Evolutionary conservation across 1,140 invertebrate genomes (phyloP), one percentile per base, ranked within the genome.

Genomic region (Cataglyphis hispanica): DNA sequence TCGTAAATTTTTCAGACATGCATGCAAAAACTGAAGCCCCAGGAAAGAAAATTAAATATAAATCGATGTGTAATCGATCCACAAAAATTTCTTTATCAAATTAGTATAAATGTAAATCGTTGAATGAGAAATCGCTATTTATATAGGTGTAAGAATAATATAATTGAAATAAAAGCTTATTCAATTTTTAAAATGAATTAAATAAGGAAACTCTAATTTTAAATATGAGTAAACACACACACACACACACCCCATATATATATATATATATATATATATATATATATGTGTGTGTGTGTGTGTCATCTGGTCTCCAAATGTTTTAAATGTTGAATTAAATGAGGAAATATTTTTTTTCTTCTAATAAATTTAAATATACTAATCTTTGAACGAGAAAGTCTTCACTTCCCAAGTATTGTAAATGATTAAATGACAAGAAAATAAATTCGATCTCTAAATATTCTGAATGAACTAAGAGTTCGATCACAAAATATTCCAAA

Each of bases 131-230:
- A 56, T 56, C 34, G 13, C 34, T 7, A 22, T 43, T 75, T 58
- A 13, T 58, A 13, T 25, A 40, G 60, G 8, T 72, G 50, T 16
- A 27, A 19, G 3, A 63, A 70, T 70, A 46, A 46, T 13, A 50
- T 50, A 31, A 70, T 46, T 72, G 22, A 37, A 72, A n/a, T n/a
- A 2, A n/a, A 22, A 72, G n/a, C 1, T 72, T 56, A 72, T 56
- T 16, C 34, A 1, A 46, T 46, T 2, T 46, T 46, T 46, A 46
- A 46, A 37, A 76, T 31, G 1, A 6, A 40, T 25, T 31, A 31
- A 76, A 40, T 56, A 58, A 76, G 13, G 2, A 43, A 58, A 74
- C 13, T 72, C 22, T 74, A 40, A 27, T 63, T 76, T 63, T 31
- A 25, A 22, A 22, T 7, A 56, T 53, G 13, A n/a, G n/a, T n/a